Base-by-base conservation (phyloP, 2,888 invertebrate species). In the Dyspetes luteomarginatus region DNA sequence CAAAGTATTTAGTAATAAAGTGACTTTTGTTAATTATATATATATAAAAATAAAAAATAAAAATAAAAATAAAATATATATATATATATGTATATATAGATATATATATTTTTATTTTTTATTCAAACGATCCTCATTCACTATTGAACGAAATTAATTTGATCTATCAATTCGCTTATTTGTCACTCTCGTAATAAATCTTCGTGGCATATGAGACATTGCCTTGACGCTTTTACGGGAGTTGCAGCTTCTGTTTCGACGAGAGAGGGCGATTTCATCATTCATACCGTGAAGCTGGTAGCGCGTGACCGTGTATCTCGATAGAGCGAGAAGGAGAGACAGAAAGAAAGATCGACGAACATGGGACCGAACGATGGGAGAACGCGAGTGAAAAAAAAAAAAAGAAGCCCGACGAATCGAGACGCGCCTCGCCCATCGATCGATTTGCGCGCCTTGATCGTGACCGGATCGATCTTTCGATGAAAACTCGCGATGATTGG, bases 281-380 rank as follows among this genome's bases (percentile, higher is more conserved):
- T 76, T 65, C 86, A 88, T 89, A 85, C 85, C 88, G 68, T 75
- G 19, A 67, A 84, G 77, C 75, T 84, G 82, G 73, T 82, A 83
- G 84, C 67, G 87, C 89, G 84, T 89, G 86, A 88, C 88, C 82
- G 75, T 85, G 43, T 48, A 69, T 60, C 69, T 56, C 64, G 19
- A 36, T 58, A 28, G 50, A 67, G 45, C 50, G 26, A 26, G 52
- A 22, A 41, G 55, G 12, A 36, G 4, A 17, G 30, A 19, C 15
- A 17, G 24, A 55, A 15, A 48, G 30, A 45, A 24, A 41, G 36
- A 15, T 19, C 15, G 24, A 36, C 30, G 12, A 55, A 15, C n/a
- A 9, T 24, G 81, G 77, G 67, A 77, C 83, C 58, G 52, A 62
- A 41, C 30, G 36, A 36, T 7, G n/a, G 26, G 26, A 55, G 55